These are phyloP conservation scores for Antigone vipio DNA, from an alignment of 2,113 vertebrate genomes.

Conservation along the genomic window DNA sequence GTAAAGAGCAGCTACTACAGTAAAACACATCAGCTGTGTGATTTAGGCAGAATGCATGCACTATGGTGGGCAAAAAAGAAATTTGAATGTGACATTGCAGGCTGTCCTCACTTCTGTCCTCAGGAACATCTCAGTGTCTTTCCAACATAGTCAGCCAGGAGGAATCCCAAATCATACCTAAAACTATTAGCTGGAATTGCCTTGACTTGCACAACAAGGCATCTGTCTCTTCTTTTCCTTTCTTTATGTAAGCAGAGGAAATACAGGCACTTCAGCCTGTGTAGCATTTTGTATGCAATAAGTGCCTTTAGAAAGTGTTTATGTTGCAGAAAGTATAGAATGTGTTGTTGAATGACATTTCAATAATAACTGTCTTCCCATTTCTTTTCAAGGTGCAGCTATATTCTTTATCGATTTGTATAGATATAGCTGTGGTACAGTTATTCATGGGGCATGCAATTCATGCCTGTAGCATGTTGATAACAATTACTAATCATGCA, in stretches of 20 bases:
- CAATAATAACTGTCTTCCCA: not conserved
- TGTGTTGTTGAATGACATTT: not conserved
- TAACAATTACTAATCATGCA: slow-evolving; percentile 21
- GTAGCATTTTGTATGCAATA: not conserved
- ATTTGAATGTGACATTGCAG: not conserved
- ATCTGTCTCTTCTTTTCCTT: not conserved
- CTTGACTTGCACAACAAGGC: not conserved
- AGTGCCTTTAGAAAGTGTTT: not conserved
- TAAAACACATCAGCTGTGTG: not conserved
- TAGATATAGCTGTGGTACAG: not conserved
- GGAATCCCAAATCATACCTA: not conserved
- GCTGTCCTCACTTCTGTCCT: not conserved
- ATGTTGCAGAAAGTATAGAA: not conserved
- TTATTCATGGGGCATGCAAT: not conserved
- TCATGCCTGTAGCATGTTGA: slow-evolving; percentile 2
- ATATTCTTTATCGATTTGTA: not conserved
- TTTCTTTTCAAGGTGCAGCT: not conserved
- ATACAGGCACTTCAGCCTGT: not conserved
- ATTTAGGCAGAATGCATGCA: not conserved
- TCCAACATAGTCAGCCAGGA: not conserved
- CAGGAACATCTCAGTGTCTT: not conserved
- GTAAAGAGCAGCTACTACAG: slow-evolving; percentile 12
- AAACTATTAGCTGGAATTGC: slow-evolving; percentile 5
- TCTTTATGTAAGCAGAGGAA: not conserved
- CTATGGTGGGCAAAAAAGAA: not conserved